Evolutionary conservation across 1,140 invertebrate species (phyloP).

Genomic region (Lamellibrachia luymesi): DNA sequence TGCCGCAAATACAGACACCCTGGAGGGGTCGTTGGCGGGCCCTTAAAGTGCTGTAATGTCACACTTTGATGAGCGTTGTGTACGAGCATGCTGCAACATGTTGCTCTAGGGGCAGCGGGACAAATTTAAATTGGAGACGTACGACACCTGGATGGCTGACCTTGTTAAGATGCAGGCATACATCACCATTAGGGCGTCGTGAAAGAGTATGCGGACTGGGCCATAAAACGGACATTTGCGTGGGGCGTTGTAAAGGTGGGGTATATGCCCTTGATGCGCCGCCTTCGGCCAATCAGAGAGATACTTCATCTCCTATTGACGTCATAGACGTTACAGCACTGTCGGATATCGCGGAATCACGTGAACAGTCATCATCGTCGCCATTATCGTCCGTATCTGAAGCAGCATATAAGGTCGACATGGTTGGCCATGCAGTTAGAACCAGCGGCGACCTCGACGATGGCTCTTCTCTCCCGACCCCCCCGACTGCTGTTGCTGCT

Average conservation of each 20-base stretch:
- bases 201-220: neutral
- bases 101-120: neutral
- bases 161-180: neutral
- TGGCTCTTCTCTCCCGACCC: neutral
- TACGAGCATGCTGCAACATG: neutral
- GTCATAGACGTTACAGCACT: neutral
- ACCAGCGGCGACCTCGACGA: neutral
- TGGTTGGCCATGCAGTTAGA: neutral
- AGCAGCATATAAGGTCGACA: neutral
- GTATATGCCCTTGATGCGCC: neutral
- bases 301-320: neutral
- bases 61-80: neutral
- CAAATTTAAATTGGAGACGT: neutral
- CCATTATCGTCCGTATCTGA: neutral
- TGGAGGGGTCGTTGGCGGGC: neutral
- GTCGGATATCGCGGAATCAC: neutral
- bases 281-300: no score
- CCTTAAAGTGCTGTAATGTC: neutral
- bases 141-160: neutral
- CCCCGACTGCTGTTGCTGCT: neutral
- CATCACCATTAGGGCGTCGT: neutral
- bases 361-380: neutral
- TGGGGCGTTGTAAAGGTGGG: neutral
- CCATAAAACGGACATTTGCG: neutral
- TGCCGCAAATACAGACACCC: neutral